phyloP scores from a whole-genome alignment of 2,113 vertebrate genomes.

The Psilopogon haemacephalus region DNA sequence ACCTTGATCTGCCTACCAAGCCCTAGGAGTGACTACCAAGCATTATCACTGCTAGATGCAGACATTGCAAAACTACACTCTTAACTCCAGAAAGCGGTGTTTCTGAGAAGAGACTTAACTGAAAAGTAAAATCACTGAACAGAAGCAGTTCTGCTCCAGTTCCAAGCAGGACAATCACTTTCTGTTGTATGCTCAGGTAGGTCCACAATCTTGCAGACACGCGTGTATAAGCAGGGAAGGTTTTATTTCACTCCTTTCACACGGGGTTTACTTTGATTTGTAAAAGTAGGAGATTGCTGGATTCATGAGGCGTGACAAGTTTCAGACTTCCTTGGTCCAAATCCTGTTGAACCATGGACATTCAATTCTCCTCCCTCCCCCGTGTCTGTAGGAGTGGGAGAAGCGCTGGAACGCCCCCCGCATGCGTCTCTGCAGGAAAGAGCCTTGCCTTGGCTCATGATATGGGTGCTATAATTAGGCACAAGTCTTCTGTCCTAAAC shows the following conservation, averaged over 20 bases:
- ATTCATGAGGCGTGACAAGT: background rate
- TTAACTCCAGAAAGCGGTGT: too few relatives aligned
- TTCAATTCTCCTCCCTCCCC: constrained; percentile 37
- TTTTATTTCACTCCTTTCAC: background rate
- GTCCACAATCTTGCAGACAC: background rate
- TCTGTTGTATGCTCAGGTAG: background rate
- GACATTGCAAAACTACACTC: too few relatives aligned
- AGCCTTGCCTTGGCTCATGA: background rate
- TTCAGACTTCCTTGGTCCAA: constrained; percentile 27
- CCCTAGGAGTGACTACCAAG: too few relatives aligned
- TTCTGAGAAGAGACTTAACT: too few relatives aligned
- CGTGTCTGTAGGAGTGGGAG: rapidly evolving
- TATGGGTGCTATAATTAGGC: background rate
- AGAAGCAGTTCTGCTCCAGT: too few relatives aligned
- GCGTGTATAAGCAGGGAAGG: rapidly evolving
- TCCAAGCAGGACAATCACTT: background rate
- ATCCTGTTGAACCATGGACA: constrained; percentile 40
- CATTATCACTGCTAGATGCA: too few relatives aligned
- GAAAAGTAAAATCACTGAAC: too few relatives aligned
- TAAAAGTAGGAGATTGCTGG: background rate
- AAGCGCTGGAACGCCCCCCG: background rate
- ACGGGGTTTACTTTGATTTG: background rate
- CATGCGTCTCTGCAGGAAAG: background rate
- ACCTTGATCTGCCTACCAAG: too few relatives aligned
- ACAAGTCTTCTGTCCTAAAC: background rate